Evolutionary conservation across 2,888 invertebrate species (phyloP), one percentile per base, ranked within the genome.

Genomic region (Dendrolimus houi): DNA sequence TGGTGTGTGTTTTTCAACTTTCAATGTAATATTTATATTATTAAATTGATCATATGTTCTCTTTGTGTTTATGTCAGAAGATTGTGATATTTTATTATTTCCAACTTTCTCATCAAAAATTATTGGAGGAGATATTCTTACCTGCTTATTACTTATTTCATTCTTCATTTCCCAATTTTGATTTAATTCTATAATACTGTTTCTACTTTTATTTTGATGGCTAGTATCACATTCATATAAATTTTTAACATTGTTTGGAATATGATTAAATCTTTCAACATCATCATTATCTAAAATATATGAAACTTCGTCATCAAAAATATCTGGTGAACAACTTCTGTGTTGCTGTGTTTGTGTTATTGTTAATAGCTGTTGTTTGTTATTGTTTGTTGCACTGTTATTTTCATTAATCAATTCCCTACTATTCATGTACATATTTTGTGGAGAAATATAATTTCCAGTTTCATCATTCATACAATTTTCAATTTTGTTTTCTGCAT

Each of bases 231-330:
- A 29, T 29, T 29, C 29, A 56, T 58, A 61, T 55, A 60, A 60
- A 10, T 59, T 57, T 52, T 55, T 58, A n/a, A 1, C 47, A 47
- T 3, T 47, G 3, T 3, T 47, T 47, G 47, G 12, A 47, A 12
- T 47, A 47, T 47, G 47, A 47, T 9, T 47, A 10, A 47, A 63
- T 64, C 52, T 69, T 62, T 41, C 59, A 61, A 62, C 58, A 9
- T 47, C 47, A 10, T 29, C 12, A 41, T 13, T 55, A 54, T 65
- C 64, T 55, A 69, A 57, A 14, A 79, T 65, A 42, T 67, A 62
- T 53, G 72, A 71, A 1, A 66, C 62, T 66, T 90, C 90, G 73
- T 90, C 90, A 73, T 85, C 91, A 81, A 91, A 91, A 54, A 91
- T 66, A 70, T 91, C 91, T 56, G 91, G 91, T 3, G 91, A 91